Conservation (phyloP, 1,140 invertebrate genomes). For the Centruroides vittatus region DNA sequence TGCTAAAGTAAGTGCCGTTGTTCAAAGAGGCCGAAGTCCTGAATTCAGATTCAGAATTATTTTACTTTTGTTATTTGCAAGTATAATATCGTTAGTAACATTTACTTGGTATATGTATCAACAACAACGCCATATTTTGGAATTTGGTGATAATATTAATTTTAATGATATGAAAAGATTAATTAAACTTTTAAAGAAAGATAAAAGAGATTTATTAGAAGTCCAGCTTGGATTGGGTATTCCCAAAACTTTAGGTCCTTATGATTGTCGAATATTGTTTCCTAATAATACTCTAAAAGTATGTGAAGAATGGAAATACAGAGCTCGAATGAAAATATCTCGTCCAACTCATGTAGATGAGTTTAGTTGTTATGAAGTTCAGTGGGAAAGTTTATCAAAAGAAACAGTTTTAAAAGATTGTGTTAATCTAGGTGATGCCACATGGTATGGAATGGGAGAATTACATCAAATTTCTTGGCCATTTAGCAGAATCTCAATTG, state of each 20-base stretch:
- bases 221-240: constrained; percentile 14
- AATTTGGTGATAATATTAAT: constrained; percentile 12
- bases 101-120: constrained; percentile 16
- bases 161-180: constrained; percentile 12
- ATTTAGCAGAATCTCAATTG: constrained; percentile 50
- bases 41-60: constrained; percentile 18
- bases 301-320: constrained; percentile 21
- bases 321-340: constrained; percentile 17
- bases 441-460: constrained; percentile 47
- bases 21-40: constrained; percentile 13
- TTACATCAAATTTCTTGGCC: constrained; percentile 61
- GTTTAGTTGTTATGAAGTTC: constrained; percentile 51
- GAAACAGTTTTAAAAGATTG: constrained; percentile 55
- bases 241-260: constrained; percentile 16
- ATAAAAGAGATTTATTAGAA: constrained; percentile 13
- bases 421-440: constrained; percentile 44
- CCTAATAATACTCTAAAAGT: constrained; percentile 10
- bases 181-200: constrained; percentile 13
- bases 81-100: constrained; percentile 8
- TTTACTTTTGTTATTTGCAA: constrained; percentile 9
- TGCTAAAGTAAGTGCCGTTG: constrained; percentile 11
- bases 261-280: constrained; percentile 10
- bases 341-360: constrained; percentile 5
- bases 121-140: constrained; percentile 5
- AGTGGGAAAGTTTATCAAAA: constrained; percentile 54